A percentile compares a stretch with the other conserved stretches of the same genome.
Evolutionary conservation across 2,113 vertebrate species (phyloP).

Genomic region (Phyllopteryx taeniolatus): DNA sequence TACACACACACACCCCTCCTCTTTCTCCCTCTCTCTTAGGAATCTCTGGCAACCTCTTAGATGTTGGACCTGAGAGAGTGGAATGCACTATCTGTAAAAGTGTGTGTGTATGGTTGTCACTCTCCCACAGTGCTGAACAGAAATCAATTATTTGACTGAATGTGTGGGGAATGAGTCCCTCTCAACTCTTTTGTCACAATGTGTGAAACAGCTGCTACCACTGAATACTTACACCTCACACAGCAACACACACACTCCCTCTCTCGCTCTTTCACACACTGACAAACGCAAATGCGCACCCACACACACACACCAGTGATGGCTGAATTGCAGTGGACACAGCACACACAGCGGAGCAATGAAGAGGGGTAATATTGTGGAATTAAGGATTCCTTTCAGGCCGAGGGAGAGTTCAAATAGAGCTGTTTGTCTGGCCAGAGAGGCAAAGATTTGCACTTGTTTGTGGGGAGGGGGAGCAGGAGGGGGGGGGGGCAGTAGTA

Average conservation of each 20-base stretch:
- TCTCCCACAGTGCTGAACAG: slow-evolving; percentile 76
- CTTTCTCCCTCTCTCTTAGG: not conserved
- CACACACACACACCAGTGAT: slow-evolving; percentile 43
- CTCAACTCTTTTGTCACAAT: slow-evolving; percentile 72
- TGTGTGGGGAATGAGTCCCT: slow-evolving; percentile 67
- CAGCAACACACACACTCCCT: slow-evolving; percentile 42
- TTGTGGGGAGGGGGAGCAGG: slow-evolving; percentile 50
- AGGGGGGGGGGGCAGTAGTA: slow-evolving; percentile 49
- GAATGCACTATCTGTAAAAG: slow-evolving; percentile 56
- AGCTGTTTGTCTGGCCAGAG: slow-evolving; percentile 89
- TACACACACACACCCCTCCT: not conserved
- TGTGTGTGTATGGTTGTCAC: slow-evolving; percentile 44
- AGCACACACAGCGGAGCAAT: slow-evolving; percentile 82
- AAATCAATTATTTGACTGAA: slow-evolving; percentile 78
- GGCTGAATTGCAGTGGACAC: slow-evolving; percentile 63
- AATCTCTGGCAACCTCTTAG: slow-evolving; percentile 45
- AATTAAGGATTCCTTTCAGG: slow-evolving; percentile 99
- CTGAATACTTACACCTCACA: slow-evolving; percentile 73
- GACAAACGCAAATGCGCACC: slow-evolving; percentile 3
- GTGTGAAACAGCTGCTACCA: slow-evolving; percentile 81
- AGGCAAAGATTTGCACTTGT: slow-evolving; percentile 81
- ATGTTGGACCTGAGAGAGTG: slow-evolving; percentile 52
- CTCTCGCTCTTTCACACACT: slow-evolving; percentile 22
- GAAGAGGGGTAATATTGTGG: slow-evolving; percentile 99
- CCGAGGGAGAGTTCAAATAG: slow-evolving; percentile 98